Conservation (phyloP, 2,113 vertebrate species). For the Oreotrochilus melanogaster region DNA sequence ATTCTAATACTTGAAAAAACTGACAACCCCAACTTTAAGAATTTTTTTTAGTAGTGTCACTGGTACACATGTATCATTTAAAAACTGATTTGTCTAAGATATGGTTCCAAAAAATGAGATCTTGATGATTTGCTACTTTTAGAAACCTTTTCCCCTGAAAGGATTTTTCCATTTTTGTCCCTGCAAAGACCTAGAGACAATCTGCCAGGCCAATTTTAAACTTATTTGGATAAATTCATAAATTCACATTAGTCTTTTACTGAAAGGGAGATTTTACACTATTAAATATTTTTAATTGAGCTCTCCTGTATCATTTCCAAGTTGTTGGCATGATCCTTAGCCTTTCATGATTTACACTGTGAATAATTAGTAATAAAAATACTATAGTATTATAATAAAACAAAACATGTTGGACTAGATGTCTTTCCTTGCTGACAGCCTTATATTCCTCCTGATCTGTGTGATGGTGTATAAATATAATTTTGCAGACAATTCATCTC, state of each 20-base stretch:
- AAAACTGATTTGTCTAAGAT: background rate
- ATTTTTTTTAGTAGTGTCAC: background rate
- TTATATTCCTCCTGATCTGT: background rate
- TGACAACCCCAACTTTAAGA: background rate
- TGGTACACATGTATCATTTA: background rate
- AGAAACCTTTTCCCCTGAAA: background rate
- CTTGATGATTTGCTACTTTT: constrained; percentile 22
- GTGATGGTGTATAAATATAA: background rate
- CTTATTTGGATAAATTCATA: background rate
- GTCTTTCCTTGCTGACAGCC: background rate
- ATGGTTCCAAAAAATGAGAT: background rate
- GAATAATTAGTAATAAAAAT: constrained; percentile 51
- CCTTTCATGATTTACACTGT: background rate
- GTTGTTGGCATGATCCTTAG: background rate
- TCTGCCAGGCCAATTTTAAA: background rate
- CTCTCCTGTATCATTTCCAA: constrained; percentile 33
- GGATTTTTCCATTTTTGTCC: background rate
- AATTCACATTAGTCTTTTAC: background rate
- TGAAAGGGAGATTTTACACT: background rate
- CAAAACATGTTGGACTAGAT: background rate
- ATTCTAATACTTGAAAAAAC: background rate
- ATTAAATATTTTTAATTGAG: background rate
- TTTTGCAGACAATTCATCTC: background rate
- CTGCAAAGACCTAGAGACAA: background rate
- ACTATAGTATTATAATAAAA: constrained; percentile 25